Base-by-base conservation (phyloP, 2,113 vertebrate species). In the Rhinogobius similis region DNA sequence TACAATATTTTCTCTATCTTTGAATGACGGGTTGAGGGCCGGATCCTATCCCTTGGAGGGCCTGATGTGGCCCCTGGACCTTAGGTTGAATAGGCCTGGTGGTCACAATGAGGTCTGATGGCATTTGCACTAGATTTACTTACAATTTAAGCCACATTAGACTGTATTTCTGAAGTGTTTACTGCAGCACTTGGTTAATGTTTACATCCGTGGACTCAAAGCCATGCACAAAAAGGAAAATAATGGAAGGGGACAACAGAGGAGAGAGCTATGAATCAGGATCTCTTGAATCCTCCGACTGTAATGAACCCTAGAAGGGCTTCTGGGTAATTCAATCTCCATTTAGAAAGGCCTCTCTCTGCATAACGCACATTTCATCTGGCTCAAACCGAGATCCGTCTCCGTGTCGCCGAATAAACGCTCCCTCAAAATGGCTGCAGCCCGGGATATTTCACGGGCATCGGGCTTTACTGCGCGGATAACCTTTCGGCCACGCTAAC, bases 401-500 rank as follows among this genome's bases (percentile, higher is more conserved):
- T 68, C 69, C 24, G 18, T 73, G 65, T 76, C 48, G 10, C 64
- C 48, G 27, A 79, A 80, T 27, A 36, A 84, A 70, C 14, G 14
- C 53, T 44, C 68, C 62, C 65, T 24, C 61, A 63, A 82, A 84
- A 67, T 52, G 68, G 72, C 77, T 75, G 74, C 23, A 53, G 66
- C 72, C n/a, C 67, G 63, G 62, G 76, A 70, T 79, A 78, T 73
- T 65, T 80, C 81, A 58, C 5, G 41, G 71, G 73, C 79, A 81
- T 38, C 6, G 23, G 68, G 74, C 82, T 75, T 84, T 83, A 89
- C 70, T 58, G 78, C 61, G 0, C 66, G 1, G 65, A 73, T 85
- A 85, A 88, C 83, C 83, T 88, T 86, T 83, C 76, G 85, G 72
- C 77, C 83, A 48, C 59, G 70, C 75, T 70, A 70, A 84, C 81